These are phyloP conservation scores for Serranus cabrilla DNA, from an alignment of 2,797 vertebrate species.

Conservation along the genomic window DNA sequence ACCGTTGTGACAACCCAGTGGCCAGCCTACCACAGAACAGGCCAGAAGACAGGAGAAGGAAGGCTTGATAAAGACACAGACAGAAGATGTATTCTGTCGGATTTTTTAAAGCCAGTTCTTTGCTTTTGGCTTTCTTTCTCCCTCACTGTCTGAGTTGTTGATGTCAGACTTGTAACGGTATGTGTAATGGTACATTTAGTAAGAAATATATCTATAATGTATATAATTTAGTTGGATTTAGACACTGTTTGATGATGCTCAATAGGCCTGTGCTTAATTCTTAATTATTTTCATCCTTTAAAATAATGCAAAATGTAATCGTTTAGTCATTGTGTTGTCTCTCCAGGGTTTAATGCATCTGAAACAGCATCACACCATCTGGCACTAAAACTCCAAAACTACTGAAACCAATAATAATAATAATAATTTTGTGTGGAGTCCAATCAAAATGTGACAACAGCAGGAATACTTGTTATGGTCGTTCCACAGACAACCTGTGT, in stretches of 20 bases:
- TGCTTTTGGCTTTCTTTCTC: neutral
- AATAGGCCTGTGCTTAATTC: neutral
- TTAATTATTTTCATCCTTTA: slow-evolving; percentile 17
- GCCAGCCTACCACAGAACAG: slow-evolving; percentile 16
- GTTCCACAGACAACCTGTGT: slow-evolving; percentile 11
- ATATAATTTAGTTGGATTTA: neutral
- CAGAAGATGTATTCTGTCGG: slow-evolving; percentile 7
- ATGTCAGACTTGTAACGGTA: slow-evolving; percentile 11
- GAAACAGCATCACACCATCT: slow-evolving; percentile 41
- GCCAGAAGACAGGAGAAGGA: slow-evolving; percentile 15
- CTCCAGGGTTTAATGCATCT: neutral
- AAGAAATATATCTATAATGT: too few species aligned
- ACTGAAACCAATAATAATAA: slow-evolving; percentile 3
- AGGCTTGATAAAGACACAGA: slow-evolving; percentile 2
- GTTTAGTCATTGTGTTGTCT: slow-evolving; percentile 12
- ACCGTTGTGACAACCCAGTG: slow-evolving; percentile 44
- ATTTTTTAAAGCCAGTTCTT: slow-evolving; percentile 3
- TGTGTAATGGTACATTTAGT: too few species aligned
- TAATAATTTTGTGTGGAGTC: slow-evolving; percentile 5
- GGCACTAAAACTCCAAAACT: slow-evolving; percentile 14
- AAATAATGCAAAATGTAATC: slow-evolving; percentile 16
- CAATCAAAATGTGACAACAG: slow-evolving; percentile 9
- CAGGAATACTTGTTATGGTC: neutral
- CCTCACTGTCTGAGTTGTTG: neutral
- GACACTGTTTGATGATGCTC: slow-evolving; percentile 12